phyloP scores from a whole-genome alignment of 1,140 invertebrate genomes.

The Pseudomyrmex sp. region DNA sequence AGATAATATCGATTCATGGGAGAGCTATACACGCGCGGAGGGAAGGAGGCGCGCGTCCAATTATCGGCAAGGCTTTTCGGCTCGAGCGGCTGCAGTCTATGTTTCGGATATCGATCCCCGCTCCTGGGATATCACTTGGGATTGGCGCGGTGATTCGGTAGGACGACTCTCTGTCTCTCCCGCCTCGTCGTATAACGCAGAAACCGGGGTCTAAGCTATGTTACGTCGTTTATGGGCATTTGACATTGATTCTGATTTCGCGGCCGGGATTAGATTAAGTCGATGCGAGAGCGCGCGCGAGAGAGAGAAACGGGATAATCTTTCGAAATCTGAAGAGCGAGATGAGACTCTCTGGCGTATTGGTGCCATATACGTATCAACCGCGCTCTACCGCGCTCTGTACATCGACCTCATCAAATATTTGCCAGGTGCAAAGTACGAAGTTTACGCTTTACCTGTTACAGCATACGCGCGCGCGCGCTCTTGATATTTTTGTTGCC shows the following conservation, averaged over 20 bases:
- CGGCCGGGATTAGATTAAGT: slow-evolving; percentile 57
- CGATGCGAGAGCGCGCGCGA: background rate
- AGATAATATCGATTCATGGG: slow-evolving; percentile 51
- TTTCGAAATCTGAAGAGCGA: slow-evolving; percentile 6
- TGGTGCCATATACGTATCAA: slow-evolving; percentile 32
- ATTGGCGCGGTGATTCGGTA: slow-evolving; percentile 37
- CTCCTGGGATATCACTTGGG: slow-evolving; percentile 30
- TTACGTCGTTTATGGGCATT: slow-evolving; percentile 69
- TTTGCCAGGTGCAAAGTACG: slow-evolving; percentile 66
- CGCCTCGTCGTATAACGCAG: slow-evolving; percentile 9
- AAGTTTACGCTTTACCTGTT: slow-evolving; percentile 74
- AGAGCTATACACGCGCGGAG: background rate
- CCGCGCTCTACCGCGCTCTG: background rate
- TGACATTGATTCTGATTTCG: slow-evolving; percentile 69
- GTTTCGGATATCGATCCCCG: slow-evolving; percentile 45
- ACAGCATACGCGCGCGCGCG: slow-evolving; percentile 40
- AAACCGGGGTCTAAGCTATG: slow-evolving; percentile 40
- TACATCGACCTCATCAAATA: slow-evolving; percentile 62
- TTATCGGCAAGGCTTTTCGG: slow-evolving; percentile 54
- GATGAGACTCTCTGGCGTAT: slow-evolving; percentile 25
- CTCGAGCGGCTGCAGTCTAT: slow-evolving; percentile 48
- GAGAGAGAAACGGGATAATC: slow-evolving; percentile 18
- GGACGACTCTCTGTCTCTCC: slow-evolving; percentile 22
- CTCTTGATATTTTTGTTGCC: slow-evolving; percentile 15
- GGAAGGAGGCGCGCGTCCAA: slow-evolving; percentile 40